Conservation (phyloP, 1,140 invertebrate genomes). For the Macrosteles quadrilineatus region DNA sequence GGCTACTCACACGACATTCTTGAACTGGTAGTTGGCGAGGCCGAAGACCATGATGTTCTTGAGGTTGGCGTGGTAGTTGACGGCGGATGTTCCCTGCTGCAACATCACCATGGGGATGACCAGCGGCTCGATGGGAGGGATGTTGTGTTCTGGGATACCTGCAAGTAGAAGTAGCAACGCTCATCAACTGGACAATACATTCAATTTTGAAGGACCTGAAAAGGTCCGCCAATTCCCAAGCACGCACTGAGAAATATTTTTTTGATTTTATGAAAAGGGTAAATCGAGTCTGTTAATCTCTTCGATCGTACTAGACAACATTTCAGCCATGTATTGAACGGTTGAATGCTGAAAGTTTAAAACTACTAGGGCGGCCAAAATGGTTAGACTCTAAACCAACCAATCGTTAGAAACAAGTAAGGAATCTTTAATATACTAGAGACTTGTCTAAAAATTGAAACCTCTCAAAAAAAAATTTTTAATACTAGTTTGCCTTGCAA, state of each 20-base stretch:
- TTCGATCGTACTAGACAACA: too few species aligned
- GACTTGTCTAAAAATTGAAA: too few species aligned
- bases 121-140: slow-evolving; percentile 43
- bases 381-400: too few species aligned
- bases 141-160: slow-evolving; percentile 41
- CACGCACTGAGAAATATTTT: slow-evolving; percentile 24
- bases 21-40: slow-evolving; percentile 37
- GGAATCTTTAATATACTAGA: too few species aligned
- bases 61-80: slow-evolving; percentile 43
- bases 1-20: slow-evolving; percentile 38
- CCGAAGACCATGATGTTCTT: slow-evolving; percentile 42
- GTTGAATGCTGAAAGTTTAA: too few species aligned
- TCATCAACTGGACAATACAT: slow-evolving; percentile 20
- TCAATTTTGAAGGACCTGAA: slow-evolving; percentile 5
- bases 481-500: too few species aligned
- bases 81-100: slow-evolving; percentile 41
- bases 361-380: too few species aligned
- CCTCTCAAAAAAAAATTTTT: too few species aligned
- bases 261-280: too few species aligned
- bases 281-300: too few species aligned
- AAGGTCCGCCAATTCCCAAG: slow-evolving; percentile 18
- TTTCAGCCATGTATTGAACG: too few species aligned
- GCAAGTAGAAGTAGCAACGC: slow-evolving; percentile 13
- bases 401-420: too few species aligned
- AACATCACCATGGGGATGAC: slow-evolving; percentile 42